Evolutionary conservation across 2,113 vertebrate species (phyloP).

Genomic region (Ursus arctos): DNA sequence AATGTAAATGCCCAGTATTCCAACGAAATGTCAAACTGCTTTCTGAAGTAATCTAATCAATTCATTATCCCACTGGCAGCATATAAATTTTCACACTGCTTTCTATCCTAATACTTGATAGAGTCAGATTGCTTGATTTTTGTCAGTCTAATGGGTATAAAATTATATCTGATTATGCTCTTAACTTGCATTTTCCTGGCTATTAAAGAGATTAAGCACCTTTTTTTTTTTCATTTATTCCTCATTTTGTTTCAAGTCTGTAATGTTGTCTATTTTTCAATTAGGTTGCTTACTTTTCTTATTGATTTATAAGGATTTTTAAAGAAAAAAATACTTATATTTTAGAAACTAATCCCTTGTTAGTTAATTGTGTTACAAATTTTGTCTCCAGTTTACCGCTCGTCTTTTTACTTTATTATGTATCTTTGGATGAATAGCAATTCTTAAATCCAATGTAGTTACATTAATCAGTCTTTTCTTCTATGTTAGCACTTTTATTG

Average conservation of each 20-base stretch:
- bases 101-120: background rate
- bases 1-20: background rate
- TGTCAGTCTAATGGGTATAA: background rate
- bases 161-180: background rate
- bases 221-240: background rate
- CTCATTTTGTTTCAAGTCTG: background rate
- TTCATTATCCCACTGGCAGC: background rate
- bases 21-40: background rate
- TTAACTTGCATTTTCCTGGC: slow-evolving; percentile 16
- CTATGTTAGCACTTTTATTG: background rate
- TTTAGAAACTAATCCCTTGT: background rate
- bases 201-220: background rate
- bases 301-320: background rate
- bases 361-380: background rate
- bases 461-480: slow-evolving; percentile 9
- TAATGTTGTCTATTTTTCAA: background rate
- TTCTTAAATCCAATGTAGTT: background rate
- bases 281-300: background rate
- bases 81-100: background rate
- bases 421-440: background rate
- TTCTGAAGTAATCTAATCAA: background rate
- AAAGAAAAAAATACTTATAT: background rate
- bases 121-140: background rate
- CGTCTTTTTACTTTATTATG: background rate
- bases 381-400: background rate